Base-by-base conservation (phyloP, 2,888 invertebrate species). In the Melipona bicolor region DNA sequence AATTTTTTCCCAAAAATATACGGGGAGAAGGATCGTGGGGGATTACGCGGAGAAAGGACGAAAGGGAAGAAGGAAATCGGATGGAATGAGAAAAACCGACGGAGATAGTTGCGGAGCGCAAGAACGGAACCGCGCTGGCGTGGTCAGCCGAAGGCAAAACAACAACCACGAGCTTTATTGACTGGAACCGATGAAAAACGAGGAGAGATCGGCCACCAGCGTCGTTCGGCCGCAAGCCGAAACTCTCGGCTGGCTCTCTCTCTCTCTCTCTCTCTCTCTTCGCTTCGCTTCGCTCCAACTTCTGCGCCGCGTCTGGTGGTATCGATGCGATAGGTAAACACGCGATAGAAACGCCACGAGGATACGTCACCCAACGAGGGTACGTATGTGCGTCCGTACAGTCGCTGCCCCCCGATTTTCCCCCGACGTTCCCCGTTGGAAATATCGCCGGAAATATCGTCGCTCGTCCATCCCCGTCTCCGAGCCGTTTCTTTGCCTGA, bases 101-200 rank as follows among this genome's bases (percentile, higher is more conserved):
- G 65, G 75, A 68, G 86, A 82, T 82, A 88, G 90, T 90, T 81
- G 84, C 84, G 84, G 79, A 87, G 88, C 83, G 86, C 83, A 90
- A 89, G 90, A 91, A 91, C 86, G 88, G 90, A 92, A 92, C 88
- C 90, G 89, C 90, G 89, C 88, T 88, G 87, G 87, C 86, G 91
- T 87, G 91, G 92, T 91, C 91, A 92, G 90, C 91, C 92, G 84
- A 89, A 90, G 90, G 91, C 92, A 92, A 92, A 92, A 92, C 93
- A 92, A 92, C 89, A 90, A 89, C 91, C 85, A 90, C 88, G 88
- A 90, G 90, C 90, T 93, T 93, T 93, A 93, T 93, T 93, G 92
- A 90, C 92, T 92, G 93, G 91, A 93, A 93, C 91, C 90, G 90
- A 92, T 92, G 91, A 92, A 92, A 92, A 92, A 92, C 90, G 91